Base-by-base conservation (phyloP, 1,140 invertebrate genomes). In the Homalodisca vitripennis region DNA sequence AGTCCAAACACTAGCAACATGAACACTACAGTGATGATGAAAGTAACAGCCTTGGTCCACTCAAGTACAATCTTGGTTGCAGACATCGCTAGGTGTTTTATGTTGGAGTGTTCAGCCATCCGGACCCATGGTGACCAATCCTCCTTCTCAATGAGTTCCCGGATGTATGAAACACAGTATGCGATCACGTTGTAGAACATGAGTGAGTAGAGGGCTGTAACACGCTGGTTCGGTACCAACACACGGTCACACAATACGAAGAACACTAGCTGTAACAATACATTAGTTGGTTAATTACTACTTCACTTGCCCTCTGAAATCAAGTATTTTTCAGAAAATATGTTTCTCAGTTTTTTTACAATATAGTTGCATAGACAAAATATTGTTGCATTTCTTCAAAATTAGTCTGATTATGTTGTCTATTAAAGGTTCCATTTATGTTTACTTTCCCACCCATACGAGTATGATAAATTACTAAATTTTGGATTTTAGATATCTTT, bases 121-220 rank as follows among this genome's bases (percentile, higher is more conserved):
- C 87, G 87, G 3, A 92, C 87, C 68, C 88, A 89, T 0, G 88
- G 86, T 1, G 87, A 87, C 89, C 89, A 91, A 77, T 91, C 88
- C 75, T 90, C 87, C 74, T 90, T 90, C 53, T 87, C 85, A 48
- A 88, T 82, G 1, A 91, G 80, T 77, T 91, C 88, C 73, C 87
- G 86, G 12, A 90, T 85, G 77, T 92, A 92, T 68, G 84, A 83
- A 0, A 91, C 84, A 70, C 89, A 90, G 78, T 92, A 92, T 0
- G 89, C 87, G 63, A 91, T 82, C 1, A 92, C 89, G 76, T 92
- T 92, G 81, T 91, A 92, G 79, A 92, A 92, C 86, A 92, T 89
- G 2, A 92, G 80, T 0, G 89, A 88, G 77, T 92, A 92, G 12
- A 92, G 82, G 24, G 85, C 85, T 0, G 89, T 90, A 26, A 90